Percentiles rank a stretch among this genome's conserved stretches.
Conservation (phyloP, 1,140 invertebrate genomes). For the Pseudobourletiella spinata region DNA sequence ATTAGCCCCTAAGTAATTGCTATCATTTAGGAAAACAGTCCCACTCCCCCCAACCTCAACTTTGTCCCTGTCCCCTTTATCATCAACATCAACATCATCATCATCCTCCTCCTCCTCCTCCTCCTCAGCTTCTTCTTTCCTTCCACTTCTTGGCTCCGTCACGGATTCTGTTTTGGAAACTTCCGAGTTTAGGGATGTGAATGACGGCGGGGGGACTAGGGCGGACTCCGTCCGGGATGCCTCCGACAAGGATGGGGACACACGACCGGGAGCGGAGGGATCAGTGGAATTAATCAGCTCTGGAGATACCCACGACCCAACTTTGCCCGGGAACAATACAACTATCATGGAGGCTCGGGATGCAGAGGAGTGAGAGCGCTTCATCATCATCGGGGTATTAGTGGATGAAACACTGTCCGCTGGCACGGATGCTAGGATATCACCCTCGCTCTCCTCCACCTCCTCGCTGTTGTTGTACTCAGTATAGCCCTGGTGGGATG, state of each 20-base stretch:
- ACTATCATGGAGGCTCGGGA: slow-evolving; percentile 12
- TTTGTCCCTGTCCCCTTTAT: no score
- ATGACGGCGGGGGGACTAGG: slow-evolving; percentile 21
- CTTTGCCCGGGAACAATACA: slow-evolving; percentile 2
- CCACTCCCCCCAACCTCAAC: no score
- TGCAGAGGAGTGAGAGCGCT: slow-evolving; percentile 11
- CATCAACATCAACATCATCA: no score
- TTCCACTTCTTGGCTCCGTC: neutral
- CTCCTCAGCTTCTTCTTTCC: slow-evolving; percentile 7
- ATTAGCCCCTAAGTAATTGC: no score
- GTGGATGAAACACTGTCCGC: slow-evolving; percentile 20
- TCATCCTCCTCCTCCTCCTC: slow-evolving; percentile 14
- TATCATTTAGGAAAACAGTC: no score
- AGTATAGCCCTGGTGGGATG: no score
- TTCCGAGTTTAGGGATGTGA: slow-evolving; percentile 26
- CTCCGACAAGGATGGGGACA: slow-evolving; percentile 27
- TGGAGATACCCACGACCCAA: slow-evolving; percentile 1
- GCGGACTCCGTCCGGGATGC: slow-evolving; percentile 29
- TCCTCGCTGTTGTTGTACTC: slow-evolving; percentile 1
- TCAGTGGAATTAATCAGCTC: neutral
- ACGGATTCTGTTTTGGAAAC: slow-evolving; percentile 29
- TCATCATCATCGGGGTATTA: slow-evolving; percentile 23
- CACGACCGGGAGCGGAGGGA: neutral
- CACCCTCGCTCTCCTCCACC: neutral
- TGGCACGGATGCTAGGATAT: neutral